phyloP scores from a whole-genome alignment of 2,113 vertebrate genomes.

The Pungitius pungitius region DNA sequence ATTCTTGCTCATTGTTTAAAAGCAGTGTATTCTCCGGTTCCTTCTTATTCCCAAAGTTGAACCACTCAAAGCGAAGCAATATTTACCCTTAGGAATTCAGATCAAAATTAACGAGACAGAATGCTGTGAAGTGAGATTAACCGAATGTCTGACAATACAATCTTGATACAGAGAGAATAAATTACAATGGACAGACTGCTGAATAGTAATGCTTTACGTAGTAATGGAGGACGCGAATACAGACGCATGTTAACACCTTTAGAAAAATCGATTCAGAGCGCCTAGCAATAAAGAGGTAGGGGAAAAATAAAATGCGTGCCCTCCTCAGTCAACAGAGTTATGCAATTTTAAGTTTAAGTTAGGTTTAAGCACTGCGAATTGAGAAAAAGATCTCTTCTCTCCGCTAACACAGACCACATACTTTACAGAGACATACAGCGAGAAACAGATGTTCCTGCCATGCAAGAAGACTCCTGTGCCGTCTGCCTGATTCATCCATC shows the following conservation, averaged over 20 bases:
- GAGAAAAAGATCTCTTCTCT: no score
- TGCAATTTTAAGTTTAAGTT: no score
- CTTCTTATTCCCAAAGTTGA: constrained; percentile 11
- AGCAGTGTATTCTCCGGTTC: constrained; percentile 26
- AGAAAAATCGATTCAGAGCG: neutral
- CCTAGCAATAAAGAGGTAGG: no score
- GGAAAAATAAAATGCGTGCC: no score
- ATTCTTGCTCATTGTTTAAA: constrained; percentile 24
- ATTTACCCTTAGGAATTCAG: constrained; percentile 18
- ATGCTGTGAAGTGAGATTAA: neutral
- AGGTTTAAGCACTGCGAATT: no score
- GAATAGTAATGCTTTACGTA: neutral
- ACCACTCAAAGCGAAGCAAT: neutral
- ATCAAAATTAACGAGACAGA: constrained; percentile 14
- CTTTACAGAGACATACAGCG: no score
- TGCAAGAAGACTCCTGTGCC: no score
- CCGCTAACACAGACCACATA: no score
- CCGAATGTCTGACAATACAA: constrained; percentile 1
- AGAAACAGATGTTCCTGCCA: no score
- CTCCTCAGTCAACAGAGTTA: no score
- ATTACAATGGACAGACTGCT: neutral
- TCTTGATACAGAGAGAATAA: constrained; percentile 2
- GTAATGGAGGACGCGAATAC: neutral
- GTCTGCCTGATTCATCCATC: no score
- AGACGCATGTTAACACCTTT: neutral